phyloP scores from a whole-genome alignment of 2,113 vertebrate species.

The Lepus timidus region DNA sequence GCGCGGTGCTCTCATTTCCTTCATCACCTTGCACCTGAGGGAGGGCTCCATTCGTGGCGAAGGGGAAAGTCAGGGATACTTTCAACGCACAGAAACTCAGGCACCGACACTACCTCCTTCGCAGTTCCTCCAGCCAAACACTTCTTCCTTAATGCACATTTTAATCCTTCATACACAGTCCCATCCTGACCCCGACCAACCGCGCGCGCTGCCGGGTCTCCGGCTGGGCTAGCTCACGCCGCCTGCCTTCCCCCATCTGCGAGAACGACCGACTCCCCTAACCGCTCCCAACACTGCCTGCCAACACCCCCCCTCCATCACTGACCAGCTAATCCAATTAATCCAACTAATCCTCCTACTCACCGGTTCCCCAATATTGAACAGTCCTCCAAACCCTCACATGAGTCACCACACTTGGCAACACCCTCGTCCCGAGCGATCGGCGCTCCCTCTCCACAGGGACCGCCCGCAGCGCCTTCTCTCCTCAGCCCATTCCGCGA shows the following conservation, averaged over 20 bases:
- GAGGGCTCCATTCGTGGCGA: neutral
- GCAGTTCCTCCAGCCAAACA: neutral
- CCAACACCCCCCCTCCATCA: neutral
- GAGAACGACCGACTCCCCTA: neutral
- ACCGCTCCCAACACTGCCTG: neutral
- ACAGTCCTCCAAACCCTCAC: conserved; percentile 2
- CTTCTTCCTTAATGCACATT: neutral
- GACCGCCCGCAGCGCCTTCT: neutral
- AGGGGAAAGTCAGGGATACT: neutral
- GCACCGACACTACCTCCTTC: neutral
- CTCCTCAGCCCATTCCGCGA: neutral
- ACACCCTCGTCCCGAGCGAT: neutral
- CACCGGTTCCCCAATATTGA: neutral
- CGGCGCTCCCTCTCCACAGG: neutral
- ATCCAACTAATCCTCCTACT: neutral
- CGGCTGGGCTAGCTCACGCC: neutral
- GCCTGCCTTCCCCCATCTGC: neutral
- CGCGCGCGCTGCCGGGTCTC: neutral
- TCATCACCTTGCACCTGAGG: neutral
- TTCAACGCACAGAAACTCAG: neutral
- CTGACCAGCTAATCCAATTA: neutral
- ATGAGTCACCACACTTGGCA: conserved; percentile 28
- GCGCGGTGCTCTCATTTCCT: neutral
- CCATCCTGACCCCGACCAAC: neutral
- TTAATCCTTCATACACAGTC: neutral